Conservation (phyloP, 2,113 vertebrate genomes). For the Anhinga rufa region DNA sequence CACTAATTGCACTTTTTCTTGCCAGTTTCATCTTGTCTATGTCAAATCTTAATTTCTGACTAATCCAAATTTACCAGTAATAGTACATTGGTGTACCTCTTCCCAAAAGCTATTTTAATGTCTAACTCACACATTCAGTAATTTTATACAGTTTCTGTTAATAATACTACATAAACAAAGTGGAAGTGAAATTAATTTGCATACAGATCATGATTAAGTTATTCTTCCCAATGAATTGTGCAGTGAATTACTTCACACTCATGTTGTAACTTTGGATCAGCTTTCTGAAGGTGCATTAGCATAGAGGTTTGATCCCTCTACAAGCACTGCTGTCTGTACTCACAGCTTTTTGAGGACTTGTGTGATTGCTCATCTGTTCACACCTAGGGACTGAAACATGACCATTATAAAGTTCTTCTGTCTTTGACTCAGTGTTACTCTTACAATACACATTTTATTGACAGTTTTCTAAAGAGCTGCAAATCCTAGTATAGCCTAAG, state of each 20-base stretch:
- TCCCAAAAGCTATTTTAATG: neutral
- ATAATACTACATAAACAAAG: neutral
- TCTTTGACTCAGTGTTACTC: neutral
- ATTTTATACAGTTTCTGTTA: neutral
- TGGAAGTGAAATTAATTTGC: neutral
- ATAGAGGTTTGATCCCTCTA: neutral
- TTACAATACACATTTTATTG: neutral
- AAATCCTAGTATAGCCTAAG: neutral
- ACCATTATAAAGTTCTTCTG: neutral
- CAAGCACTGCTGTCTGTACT: neutral
- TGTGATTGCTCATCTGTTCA: neutral
- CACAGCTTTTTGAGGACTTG: neutral
- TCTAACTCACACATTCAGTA: neutral
- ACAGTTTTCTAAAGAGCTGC: neutral
- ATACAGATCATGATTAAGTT: neutral
- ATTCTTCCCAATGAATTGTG: neutral
- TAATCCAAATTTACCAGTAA: conserved; percentile 21
- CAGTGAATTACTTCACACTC: neutral
- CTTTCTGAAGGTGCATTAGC: neutral
- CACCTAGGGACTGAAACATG: neutral
- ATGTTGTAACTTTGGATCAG: neutral
- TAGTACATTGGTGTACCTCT: neutral
- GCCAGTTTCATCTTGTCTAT: neutral
- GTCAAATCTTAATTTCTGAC: conserved; percentile 26
- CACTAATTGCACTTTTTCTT: neutral